Evolutionary conservation across 1,140 invertebrate genomes (phyloP), one percentile per base, ranked within the genome.

Genomic region (Eriocheir sinensis): DNA sequence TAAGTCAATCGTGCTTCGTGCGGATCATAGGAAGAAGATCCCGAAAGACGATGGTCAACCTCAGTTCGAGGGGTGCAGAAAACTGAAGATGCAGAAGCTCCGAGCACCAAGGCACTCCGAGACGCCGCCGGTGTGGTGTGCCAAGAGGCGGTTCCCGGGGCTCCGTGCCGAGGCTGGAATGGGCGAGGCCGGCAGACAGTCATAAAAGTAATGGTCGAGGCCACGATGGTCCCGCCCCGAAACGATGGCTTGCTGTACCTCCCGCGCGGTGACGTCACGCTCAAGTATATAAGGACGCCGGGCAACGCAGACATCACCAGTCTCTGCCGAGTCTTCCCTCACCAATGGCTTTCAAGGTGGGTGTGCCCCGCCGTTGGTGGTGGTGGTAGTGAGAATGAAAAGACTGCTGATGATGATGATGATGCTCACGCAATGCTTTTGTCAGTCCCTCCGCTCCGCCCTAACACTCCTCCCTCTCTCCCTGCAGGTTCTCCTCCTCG

Each of bases 401-500:
- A 4, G 4, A 21, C 9, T 17, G 48, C 21, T 53, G 48, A 17
- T 53, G 21, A 53, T 53, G 48, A 9, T 72, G 60, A 2, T 72
- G 0, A 21, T 72, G 21, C 60, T 72, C 6, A n/a, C n/a, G 60
- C 60, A n/a, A n/a, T 17, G 60, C 60, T 72, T 21, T n/a, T n/a
- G 60, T n/a, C 60, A n/a, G n/a, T n/a, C 60, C 60, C 60, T n/a
- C 60, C 60, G 44, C 44, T 15, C 44, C 44, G 4, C 44, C 44
- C 44, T 48, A 48, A 8, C 4, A 48, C 44, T 4, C 44, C 44
- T n/a, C n/a, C n/a, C 44, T 15, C 44, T 48, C 15, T 48, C 44
- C 44, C 44, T 4, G 44, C 86, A 89, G 86, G 41, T 89, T n/a
- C 48, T 48, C n/a, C 27, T 89, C 41, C 86, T 89, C 27, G 41